These are phyloP conservation scores for Indicator indicator DNA, from an alignment of 2,113 vertebrate genomes.

Conservation along the genomic window DNA sequence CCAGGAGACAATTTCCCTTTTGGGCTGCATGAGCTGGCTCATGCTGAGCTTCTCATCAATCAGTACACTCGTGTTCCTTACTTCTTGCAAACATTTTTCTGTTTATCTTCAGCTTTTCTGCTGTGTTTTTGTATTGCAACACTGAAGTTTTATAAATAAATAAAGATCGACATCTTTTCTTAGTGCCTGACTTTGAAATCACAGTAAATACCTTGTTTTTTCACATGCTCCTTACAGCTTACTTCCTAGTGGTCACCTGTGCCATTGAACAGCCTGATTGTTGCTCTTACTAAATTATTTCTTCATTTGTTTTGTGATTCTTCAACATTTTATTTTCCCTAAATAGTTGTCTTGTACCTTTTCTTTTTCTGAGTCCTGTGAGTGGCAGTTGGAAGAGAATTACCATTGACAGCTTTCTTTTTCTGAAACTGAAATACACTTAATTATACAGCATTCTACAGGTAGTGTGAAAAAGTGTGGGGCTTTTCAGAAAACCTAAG, in stretches of 20 bases:
- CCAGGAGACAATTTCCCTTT: too few species aligned
- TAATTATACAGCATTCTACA: not conserved
- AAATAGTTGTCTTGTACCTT: not conserved
- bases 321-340: not conserved
- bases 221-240: not conserved
- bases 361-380: not conserved
- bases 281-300: not conserved
- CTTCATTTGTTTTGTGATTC: not conserved
- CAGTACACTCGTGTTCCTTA: not conserved
- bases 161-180: not conserved
- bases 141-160: not conserved
- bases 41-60: too few species aligned
- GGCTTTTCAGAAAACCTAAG: not conserved
- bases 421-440: not conserved
- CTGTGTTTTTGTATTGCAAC: not conserved
- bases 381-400: not conserved
- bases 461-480: not conserved
- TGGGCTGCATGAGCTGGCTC: too few species aligned
- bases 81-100: not conserved
- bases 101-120: not conserved
- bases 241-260: not conserved
- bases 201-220: not conserved
- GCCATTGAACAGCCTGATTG: not conserved
- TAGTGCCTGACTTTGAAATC: not conserved
- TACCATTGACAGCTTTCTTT: not conserved